Evolutionary conservation across 2,797 vertebrate genomes (phyloP).

Genomic region (Melanotaenia parkinsoni): DNA sequence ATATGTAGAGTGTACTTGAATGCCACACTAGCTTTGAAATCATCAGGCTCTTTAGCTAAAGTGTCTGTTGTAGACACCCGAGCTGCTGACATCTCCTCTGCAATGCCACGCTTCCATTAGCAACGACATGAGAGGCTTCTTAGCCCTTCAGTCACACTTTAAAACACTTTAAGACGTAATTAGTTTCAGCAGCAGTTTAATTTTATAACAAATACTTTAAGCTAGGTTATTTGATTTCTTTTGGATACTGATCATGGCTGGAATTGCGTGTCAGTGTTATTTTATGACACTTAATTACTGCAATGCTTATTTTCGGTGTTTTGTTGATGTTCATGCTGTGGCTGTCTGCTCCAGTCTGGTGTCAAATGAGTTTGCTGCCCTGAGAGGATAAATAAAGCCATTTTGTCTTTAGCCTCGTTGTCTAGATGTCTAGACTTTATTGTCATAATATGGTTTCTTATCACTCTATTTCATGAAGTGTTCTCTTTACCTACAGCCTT

Average conservation of each 20-base stretch:
- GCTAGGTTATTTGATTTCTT: not conserved
- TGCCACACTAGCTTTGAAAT: not conserved
- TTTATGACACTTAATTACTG: not conserved
- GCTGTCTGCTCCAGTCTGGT: not conserved
- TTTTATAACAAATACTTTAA: not conserved
- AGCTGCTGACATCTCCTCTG: not conserved
- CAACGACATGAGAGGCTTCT: not conserved
- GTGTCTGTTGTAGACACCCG: not conserved
- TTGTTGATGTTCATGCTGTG: not conserved
- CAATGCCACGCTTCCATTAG: not conserved
- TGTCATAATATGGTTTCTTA: not conserved
- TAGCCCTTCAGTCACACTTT: not conserved
- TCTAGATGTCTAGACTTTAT: not conserved
- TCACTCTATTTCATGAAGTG: conserved; percentile 22
- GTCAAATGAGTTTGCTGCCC: not conserved
- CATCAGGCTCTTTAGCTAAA: not conserved
- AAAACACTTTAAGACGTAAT: not conserved
- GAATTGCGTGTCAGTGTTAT: not conserved
- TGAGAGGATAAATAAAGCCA: not conserved
- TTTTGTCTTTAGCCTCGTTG: not conserved
- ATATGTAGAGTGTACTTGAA: not conserved
- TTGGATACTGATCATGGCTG: not conserved
- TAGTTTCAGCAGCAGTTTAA: not conserved
- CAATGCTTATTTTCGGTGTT: not conserved
- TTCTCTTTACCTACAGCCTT: conserved; percentile 5